A percentile compares a stretch with the other conserved stretches of the same genome.
phyloP scores from a whole-genome alignment of 92 coral and sea anemone species.

The Epizoanthus rinbou region DNA sequence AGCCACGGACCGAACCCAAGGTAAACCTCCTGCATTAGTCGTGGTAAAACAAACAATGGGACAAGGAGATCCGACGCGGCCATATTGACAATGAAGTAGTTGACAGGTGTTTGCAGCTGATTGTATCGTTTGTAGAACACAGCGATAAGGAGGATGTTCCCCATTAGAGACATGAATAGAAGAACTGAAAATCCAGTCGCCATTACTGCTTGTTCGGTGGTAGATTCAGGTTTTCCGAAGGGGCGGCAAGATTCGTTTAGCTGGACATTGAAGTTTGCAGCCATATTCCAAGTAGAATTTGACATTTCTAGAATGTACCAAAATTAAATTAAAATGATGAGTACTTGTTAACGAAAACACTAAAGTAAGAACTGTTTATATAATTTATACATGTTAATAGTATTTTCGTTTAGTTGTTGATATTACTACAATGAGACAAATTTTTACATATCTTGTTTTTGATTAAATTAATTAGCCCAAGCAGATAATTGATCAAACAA shows the following conservation, averaged over 20 bases:
- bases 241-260: background rate
- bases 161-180: background rate
- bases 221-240: background rate
- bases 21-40: background rate
- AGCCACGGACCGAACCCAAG: background rate
- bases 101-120: background rate
- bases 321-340: no score
- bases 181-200: background rate
- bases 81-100: conserved; percentile 9
- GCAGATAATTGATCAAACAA: no score
- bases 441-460: no score
- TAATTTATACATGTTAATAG: no score
- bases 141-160: background rate
- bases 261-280: background rate
- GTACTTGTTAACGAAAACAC: no score
- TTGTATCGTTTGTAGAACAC: background rate
- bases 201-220: background rate
- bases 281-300: background rate
- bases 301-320: background rate
- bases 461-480: no score
- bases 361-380: no score
- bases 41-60: background rate
- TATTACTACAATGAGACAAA: no score
- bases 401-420: no score
- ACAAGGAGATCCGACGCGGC: background rate